Evolutionary conservation across 2,888 invertebrate species (phyloP), one percentile per base, ranked within the genome.

Genomic region (Automeris io): DNA sequence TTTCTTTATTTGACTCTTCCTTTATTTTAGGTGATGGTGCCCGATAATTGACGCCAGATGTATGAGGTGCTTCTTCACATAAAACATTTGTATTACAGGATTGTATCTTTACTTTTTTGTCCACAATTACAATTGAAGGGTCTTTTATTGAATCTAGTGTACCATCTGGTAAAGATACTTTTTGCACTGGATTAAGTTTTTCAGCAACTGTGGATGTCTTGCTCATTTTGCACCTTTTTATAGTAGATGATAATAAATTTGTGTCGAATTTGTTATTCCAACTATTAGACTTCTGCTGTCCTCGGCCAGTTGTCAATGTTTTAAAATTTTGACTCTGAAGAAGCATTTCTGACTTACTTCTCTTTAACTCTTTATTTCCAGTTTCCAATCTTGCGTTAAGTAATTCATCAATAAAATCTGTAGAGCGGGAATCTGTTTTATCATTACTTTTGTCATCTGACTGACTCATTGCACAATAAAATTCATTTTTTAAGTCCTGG

Each of bases 191-290:
- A 45, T 80, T 82, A 19, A 78, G 57, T 59, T 85, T 86, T 8
- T 76, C 83, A 35, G 83, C 82, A 1, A 71, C 70, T 21, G 81
- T 80, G 12, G 86, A 80, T 9, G 80, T 61, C 64, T 81, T 80
- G 8, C 79, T 77, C 52, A 91, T 82, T 76, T 93, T 93, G 36
- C 93, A 88, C 46, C 92, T 88, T 51, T 93, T 93, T 39, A 91
- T 89, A 4, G 89, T 89, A 4, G 90, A 88, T 2, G 90, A 88
- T 8, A 70, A 77, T 37, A 86, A 80, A 39, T 87, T 88, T 21
- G 89, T 88, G 52, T 92, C 92, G 38, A 92, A 78, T 75, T 92
- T 92, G 55, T 91, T 92, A 56, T 90, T 92, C 88, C 91, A 90
- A 62, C 91, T 92, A 49, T 91, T 92, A 1, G 92, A 91, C 49